Conservation (phyloP, 1,140 invertebrate species). For the Drosophila arawakana region DNA sequence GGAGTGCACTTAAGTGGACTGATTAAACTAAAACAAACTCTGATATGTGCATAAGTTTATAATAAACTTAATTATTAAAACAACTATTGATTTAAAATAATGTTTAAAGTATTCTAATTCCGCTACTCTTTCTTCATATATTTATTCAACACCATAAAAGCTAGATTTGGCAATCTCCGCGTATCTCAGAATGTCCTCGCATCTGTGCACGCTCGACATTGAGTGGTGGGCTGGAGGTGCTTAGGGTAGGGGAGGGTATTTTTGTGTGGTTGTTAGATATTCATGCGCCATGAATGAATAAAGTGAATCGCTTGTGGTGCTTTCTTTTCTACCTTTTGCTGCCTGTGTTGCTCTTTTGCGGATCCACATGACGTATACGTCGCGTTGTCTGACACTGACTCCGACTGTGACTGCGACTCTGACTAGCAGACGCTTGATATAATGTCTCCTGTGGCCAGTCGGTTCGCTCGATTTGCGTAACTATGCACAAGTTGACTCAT, state of each 20-base stretch:
- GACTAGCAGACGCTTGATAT: slow-evolving; percentile 60
- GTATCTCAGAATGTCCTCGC: background rate
- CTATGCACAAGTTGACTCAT: slow-evolving; percentile 76
- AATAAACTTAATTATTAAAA: no score
- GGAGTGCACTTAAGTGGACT: no score
- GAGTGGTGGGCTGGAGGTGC: no score
- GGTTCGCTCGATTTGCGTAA: slow-evolving; percentile 70
- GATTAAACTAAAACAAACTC: no score
- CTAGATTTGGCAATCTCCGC: background rate
- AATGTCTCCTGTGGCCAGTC: slow-evolving; percentile 70
- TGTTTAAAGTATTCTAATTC: no score
- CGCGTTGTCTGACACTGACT: slow-evolving; percentile 55
- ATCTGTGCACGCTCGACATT: background rate
- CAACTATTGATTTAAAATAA: no score
- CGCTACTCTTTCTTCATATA: background rate
- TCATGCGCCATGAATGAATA: slow-evolving; percentile 71
- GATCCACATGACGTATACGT: slow-evolving; percentile 64
- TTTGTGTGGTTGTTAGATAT: slow-evolving; percentile 55
- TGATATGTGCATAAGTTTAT: no score
- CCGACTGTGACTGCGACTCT: slow-evolving; percentile 1
- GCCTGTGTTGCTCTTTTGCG: slow-evolving; percentile 34
- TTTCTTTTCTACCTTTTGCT: slow-evolving; percentile 51
- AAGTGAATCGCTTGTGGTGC: slow-evolving; percentile 54
- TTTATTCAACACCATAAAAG: background rate
- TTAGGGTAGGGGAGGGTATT: background rate